Evolutionary conservation across 2,113 vertebrate species (phyloP), one percentile per base, ranked within the genome.

Genomic region (Talpa occidentalis): DNA sequence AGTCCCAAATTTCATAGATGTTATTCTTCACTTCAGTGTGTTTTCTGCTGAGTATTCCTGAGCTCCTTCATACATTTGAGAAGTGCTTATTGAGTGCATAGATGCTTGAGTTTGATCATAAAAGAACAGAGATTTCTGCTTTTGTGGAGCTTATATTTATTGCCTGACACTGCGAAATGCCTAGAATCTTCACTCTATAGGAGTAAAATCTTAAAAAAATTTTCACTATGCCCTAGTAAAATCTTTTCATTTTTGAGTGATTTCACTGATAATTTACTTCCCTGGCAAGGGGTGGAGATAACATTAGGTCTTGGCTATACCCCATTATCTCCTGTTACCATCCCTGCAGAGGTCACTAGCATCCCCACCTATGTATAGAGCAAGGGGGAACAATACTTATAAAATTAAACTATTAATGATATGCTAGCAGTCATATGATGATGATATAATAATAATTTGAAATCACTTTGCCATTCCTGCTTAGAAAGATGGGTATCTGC

Each of bases 231-330:
- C 44, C 47, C 9, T 35, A 62, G 26, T 92, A 88, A 93, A 19
- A 84, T n/a, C 60, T 6, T 86, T 80, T 59, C 30, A 49, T 91
- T 95, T 21, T 93, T 52, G 24, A 79, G n/a, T 66, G 40, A 94
- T 24, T 91, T 70, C n/a, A 24, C n/a, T 86, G 12, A 88, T 19
- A 22, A 76, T 85, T 93, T 77, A 80, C 17, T 42, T 22, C 69
- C 37, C 37, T 42, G 56, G 74, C 37, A 78, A 6, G 8, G 42
- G 66, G 11, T 77, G 42, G 54, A 64, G 72, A 64, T 80, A 73
- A 54, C 44, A 85, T 17, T 44, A 69, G 40, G 4, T 64, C 64
- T 89, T 74, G 5, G n/a, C 32, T 67, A 22, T 9, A 40, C 4
- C 8, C 70, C 21, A 49, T 78, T 82, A 81, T 30, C 17, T 92